Conservation (phyloP, 2,113 vertebrate genomes). For the Microcebus lehilahytsara region DNA sequence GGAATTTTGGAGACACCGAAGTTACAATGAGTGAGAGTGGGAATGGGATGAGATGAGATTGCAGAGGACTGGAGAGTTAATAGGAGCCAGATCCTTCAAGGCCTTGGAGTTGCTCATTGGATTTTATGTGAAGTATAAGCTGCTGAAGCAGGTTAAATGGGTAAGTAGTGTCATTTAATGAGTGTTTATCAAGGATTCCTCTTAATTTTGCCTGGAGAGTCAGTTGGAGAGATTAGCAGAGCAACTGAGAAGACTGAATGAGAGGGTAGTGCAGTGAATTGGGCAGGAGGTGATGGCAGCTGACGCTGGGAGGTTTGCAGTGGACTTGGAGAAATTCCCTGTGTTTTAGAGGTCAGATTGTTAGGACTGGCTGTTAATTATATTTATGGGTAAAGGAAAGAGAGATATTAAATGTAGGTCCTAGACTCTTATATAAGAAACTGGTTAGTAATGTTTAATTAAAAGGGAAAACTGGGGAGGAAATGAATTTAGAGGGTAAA, state of each 20-base stretch:
- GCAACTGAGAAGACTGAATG: not conserved
- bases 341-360: not conserved
- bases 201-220: not conserved
- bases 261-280: not conserved
- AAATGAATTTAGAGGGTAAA: not conserved
- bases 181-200: not conserved
- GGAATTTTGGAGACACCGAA: not conserved
- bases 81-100: not conserved
- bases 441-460: not conserved
- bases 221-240: not conserved
- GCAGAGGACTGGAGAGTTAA: rapidly evolving
- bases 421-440: not conserved
- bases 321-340: not conserved
- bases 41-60: not conserved
- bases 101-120: rapidly evolving
- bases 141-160: not conserved
- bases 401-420: not conserved
- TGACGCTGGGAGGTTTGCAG: no score
- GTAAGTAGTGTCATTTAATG: not conserved
- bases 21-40: not conserved
- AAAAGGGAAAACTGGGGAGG: not conserved
- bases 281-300: not conserved
- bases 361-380: not conserved
- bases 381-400: not conserved
- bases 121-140: not conserved